Evolutionary conservation across 2,113 vertebrate species (phyloP).

Genomic region (Halcyon senegalensis): DNA sequence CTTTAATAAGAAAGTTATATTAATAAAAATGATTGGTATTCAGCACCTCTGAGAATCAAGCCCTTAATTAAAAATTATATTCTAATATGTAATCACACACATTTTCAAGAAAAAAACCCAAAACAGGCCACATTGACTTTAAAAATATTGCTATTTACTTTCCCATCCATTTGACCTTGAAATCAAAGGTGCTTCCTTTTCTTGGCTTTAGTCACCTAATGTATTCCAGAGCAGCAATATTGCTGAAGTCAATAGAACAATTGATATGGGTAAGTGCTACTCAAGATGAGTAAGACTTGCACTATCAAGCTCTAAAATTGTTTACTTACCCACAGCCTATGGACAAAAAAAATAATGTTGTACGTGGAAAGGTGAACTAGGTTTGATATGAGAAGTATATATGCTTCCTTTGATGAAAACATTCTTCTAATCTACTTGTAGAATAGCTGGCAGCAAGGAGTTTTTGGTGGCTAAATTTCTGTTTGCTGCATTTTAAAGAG

Average conservation of each 20-base stretch:
- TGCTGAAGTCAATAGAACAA: neutral
- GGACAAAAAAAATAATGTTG: neutral
- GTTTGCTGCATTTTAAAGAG: neutral
- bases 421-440: neutral
- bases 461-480: neutral
- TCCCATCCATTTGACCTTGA: conserved; percentile 19
- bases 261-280: neutral
- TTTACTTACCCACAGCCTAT: conserved; percentile 1
- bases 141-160: neutral
- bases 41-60: neutral
- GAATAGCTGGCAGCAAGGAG: neutral
- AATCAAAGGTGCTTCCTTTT: conserved; percentile 31
- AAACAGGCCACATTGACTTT: neutral
- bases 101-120: neutral
- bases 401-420: neutral
- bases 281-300: conserved; percentile 36
- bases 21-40: neutral
- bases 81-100: neutral
- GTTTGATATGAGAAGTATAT: neutral
- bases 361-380: neutral
- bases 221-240: neutral
- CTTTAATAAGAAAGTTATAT: neutral
- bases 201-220: neutral
- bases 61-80: neutral
- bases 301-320: conserved; percentile 35